Evolutionary conservation across 2,797 vertebrate species (phyloP).

Genomic region (Gymnoscopelus braueri): DNA sequence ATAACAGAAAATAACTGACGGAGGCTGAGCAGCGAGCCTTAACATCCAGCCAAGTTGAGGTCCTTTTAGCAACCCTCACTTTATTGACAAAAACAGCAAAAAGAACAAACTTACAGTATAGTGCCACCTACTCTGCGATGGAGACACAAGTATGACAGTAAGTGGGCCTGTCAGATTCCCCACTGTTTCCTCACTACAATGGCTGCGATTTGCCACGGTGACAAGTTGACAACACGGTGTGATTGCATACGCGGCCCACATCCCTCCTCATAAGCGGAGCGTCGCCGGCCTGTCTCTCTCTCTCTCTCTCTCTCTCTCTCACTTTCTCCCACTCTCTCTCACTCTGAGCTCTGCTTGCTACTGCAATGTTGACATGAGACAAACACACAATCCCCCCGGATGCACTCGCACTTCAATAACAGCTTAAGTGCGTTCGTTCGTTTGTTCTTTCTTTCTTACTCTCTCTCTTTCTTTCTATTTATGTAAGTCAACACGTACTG

Average conservation of each 20-base stretch:
- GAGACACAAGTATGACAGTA: slow-evolving; percentile 42
- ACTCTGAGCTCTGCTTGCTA: slow-evolving; percentile 9
- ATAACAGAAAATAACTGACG: no score
- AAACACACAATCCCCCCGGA: slow-evolving; percentile 40
- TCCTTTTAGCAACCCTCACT: not conserved
- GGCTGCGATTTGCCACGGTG: slow-evolving; percentile 38
- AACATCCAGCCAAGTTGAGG: no score
- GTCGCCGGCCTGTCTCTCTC: slow-evolving; percentile 24
- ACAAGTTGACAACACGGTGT: slow-evolving; percentile 15
- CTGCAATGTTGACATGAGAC: slow-evolving; percentile 43
- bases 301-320: no score
- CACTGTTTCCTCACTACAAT: slow-evolving; percentile 14
- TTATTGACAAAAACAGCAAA: slow-evolving; percentile 37
- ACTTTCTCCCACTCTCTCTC: no score
- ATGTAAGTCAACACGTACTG: slow-evolving; percentile 41
- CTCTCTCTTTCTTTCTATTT: slow-evolving; percentile 40
- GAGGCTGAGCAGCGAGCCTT: no score
- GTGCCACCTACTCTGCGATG: slow-evolving; percentile 41
- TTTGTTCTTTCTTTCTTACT: not conserved
- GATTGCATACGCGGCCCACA: slow-evolving; percentile 44
- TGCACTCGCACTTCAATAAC: slow-evolving; percentile 26
- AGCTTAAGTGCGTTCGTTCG: slow-evolving; percentile 36
- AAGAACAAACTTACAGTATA: slow-evolving; percentile 43
- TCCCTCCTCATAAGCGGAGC: slow-evolving; percentile 22
- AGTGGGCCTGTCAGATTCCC: slow-evolving; percentile 34